Percentiles rank a stretch among this genome's conserved stretches.
Evolutionary conservation across 2,113 vertebrate genomes (phyloP).

Genomic region (Laticauda laticaudata): DNA sequence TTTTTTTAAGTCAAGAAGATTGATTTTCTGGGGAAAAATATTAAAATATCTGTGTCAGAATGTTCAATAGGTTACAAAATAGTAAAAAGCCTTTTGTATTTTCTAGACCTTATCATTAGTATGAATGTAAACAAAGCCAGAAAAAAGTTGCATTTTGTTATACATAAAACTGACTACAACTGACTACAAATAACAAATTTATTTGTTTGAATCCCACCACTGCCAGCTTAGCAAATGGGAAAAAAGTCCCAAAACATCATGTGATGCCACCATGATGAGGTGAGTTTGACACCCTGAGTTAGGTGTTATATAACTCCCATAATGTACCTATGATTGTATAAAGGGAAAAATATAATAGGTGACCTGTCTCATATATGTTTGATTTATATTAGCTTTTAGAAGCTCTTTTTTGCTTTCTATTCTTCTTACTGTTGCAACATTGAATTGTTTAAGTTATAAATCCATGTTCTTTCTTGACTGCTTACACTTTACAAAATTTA

Average conservation of each 20-base stretch:
- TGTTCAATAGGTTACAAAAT: not conserved
- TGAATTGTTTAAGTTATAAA: not conserved
- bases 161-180: not conserved
- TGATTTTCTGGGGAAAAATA: not conserved
- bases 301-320: not conserved
- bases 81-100: not conserved
- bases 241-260: no score
- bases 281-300: no score
- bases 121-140: not conserved
- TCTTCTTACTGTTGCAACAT: not conserved
- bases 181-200: not conserved
- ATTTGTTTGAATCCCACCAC: not conserved
- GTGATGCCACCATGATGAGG: no score
- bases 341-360: not conserved
- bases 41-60: not conserved
- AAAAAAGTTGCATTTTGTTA: not conserved
- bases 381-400: not conserved
- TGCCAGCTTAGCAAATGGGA: no score
- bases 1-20: not conserved
- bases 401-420: not conserved
- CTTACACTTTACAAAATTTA: not conserved
- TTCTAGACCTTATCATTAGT: not conserved
- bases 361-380: not conserved
- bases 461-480: not conserved
- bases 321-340: not conserved